phyloP scores from a whole-genome alignment of 2,113 vertebrate genomes.

The Apodemus sylvaticus region DNA sequence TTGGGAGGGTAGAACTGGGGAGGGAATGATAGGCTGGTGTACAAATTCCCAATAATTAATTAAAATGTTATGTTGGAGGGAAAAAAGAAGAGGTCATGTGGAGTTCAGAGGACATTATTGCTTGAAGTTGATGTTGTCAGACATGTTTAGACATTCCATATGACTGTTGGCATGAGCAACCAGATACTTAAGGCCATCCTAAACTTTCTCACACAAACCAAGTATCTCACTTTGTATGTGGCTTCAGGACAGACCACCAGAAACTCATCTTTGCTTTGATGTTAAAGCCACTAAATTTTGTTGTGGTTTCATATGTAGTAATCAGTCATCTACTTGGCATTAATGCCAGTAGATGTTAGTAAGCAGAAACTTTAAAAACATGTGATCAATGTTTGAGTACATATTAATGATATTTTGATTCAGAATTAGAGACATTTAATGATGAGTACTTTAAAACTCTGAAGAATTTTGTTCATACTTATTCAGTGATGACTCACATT shows the following conservation, averaged over 20 bases:
- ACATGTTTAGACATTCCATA: neutral
- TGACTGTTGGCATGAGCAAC: neutral
- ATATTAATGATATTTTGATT: neutral
- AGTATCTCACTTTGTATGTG: neutral
- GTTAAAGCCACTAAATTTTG: neutral
- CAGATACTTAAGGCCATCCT: neutral
- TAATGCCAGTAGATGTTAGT: neutral
- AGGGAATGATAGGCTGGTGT: neutral
- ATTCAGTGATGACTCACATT: neutral
- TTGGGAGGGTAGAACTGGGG: neutral
- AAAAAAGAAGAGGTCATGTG: neutral
- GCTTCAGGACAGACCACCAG: neutral
- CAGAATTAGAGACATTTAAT: neutral
- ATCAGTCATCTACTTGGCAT: neutral
- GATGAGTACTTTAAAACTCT: neutral
- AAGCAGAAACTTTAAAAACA: neutral
- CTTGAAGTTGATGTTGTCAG: neutral
- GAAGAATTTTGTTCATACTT: neutral
- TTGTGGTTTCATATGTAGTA: neutral
- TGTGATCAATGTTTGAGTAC: neutral
- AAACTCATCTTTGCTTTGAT: neutral
- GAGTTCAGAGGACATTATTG: neutral
- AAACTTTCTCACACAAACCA: neutral
- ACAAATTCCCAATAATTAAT: neutral
- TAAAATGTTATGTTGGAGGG: neutral